These are phyloP conservation scores for Oreocharis arfaki DNA, from an alignment of 2,113 vertebrate species.

Conservation along the genomic window DNA sequence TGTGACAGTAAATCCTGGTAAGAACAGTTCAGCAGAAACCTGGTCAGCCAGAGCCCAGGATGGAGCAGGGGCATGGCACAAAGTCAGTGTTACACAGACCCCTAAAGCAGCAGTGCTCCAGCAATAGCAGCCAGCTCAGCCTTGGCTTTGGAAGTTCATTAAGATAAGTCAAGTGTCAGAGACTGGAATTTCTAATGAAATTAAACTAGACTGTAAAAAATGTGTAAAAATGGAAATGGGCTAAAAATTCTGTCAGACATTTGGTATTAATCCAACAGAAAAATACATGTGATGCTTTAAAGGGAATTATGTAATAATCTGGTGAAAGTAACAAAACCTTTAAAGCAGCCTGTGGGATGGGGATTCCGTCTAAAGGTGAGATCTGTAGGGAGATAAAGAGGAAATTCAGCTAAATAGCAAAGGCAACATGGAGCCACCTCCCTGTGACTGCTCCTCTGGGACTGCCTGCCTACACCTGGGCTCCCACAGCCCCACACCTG, in stretches of 20 bases:
- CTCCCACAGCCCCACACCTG: background rate
- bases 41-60: background rate
- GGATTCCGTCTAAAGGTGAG: background rate
- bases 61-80: background rate
- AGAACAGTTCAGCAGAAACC: background rate
- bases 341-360: background rate
- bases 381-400: background rate
- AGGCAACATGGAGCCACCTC: background rate
- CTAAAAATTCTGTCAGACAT: background rate
- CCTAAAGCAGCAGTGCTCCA: background rate
- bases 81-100: background rate
- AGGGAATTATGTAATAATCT: background rate
- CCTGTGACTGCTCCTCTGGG: background rate
- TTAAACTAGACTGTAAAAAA: background rate
- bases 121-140: background rate
- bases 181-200: background rate
- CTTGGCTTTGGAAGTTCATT: background rate
- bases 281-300: background rate
- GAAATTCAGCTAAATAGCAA: background rate
- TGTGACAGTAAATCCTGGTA: background rate
- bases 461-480: background rate
- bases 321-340: background rate
- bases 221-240: background rate
- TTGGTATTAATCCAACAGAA: background rate
- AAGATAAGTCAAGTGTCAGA: background rate